phyloP scores from a whole-genome alignment of 2,888 invertebrate genomes.

The Hemaris fuciformis region DNA sequence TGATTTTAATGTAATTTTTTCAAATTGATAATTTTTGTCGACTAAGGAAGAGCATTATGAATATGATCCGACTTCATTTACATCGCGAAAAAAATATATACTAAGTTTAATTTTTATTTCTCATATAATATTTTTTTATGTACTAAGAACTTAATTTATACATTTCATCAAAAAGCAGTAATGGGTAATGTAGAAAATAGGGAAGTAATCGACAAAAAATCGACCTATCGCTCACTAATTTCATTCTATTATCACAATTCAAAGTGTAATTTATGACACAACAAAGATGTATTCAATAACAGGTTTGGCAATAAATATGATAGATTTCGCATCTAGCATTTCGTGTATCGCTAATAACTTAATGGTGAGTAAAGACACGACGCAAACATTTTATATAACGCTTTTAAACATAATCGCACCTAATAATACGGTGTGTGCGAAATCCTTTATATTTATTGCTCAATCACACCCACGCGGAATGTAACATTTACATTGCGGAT shows the following conservation, averaged over 20 bases:
- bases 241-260: background rate
- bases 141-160: too few species aligned
- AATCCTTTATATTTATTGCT: background rate
- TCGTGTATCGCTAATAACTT: constrained; percentile 13
- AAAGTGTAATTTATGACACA: background rate
- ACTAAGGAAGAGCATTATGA: too few species aligned
- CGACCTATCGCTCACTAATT: too few species aligned
- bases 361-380: background rate
- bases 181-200: too few species aligned
- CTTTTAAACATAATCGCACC: background rate
- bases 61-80: too few species aligned
- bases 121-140: too few species aligned
- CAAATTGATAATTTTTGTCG: too few species aligned
- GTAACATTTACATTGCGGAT: background rate
- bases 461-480: background rate
- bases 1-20: too few species aligned
- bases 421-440: background rate
- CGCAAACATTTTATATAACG: background rate
- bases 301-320: background rate
- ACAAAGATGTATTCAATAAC: background rate
- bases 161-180: too few species aligned
- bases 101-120: too few species aligned
- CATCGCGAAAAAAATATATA: too few species aligned
- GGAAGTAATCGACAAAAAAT: too few species aligned
- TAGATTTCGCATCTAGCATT: constrained; percentile 11